phyloP scores from a whole-genome alignment of 2,888 invertebrate genomes.

The Drosophila kanekoi region DNA sequence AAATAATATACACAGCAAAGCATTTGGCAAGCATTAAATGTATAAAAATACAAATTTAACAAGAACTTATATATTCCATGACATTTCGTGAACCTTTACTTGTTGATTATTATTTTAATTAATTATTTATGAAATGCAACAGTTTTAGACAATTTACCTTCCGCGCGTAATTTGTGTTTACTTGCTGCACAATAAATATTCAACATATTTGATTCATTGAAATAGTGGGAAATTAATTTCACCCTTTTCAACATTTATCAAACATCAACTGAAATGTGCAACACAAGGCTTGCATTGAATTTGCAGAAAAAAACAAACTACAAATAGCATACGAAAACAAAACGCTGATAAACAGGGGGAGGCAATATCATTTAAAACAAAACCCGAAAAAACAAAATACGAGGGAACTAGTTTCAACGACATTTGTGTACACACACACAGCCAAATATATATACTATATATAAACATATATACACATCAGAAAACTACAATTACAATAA shows the following conservation, averaged over 20 bases:
- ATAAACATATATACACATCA: neutral
- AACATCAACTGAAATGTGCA: conserved; percentile 37
- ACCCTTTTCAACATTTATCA: conserved; percentile 22
- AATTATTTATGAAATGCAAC: neutral
- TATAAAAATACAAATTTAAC: neutral
- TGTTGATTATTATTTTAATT: neutral
- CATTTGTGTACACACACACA: conserved; percentile 37
- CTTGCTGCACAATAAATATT: conserved; percentile 35
- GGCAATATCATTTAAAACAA: conserved; percentile 46
- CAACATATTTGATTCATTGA: conserved; percentile 23
- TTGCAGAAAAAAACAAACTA: conserved; percentile 20
- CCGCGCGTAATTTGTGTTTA: conserved; percentile 50
- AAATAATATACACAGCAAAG: conserved; percentile 1
- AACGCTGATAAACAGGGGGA: conserved; percentile 35
- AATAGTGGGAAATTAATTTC: neutral
- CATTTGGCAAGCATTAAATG: conserved; percentile 35
- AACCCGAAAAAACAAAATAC: conserved; percentile 48
- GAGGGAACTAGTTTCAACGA: conserved; percentile 77
- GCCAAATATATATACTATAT: neutral
- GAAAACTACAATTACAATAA: conserved; percentile 32
- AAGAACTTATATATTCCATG: conserved; percentile 11
- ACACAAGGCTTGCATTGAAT: conserved; percentile 20
- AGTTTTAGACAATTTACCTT: conserved; percentile 56
- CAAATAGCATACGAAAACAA: conserved; percentile 22
- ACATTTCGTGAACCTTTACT: conserved; percentile 23